Conservation (phyloP, 2,888 invertebrate species). For the Heliconius ismenius region DNA sequence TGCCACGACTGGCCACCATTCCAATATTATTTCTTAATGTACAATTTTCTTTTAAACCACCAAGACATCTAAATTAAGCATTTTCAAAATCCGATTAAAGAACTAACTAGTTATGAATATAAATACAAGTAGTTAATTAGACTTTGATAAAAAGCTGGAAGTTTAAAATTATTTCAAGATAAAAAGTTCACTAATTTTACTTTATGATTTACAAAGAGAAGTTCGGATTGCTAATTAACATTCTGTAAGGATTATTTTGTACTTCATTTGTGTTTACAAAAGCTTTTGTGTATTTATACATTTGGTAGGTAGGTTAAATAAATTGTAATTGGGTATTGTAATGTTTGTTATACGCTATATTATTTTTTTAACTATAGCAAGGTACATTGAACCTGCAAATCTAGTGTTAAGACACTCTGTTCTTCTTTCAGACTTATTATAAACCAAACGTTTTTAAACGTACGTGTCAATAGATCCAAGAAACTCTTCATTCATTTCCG, state of each 20-base stretch:
- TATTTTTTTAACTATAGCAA: background rate
- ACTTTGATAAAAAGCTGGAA: conserved; percentile 32
- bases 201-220: conserved; percentile 32
- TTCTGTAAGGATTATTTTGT: conserved; percentile 22
- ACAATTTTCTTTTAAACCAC: background rate
- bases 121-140: conserved; percentile 28
- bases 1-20: no score
- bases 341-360: background rate
- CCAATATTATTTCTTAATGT: no score
- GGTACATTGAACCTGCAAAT: no score
- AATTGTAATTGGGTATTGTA: background rate
- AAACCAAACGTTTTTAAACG: background rate
- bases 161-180: conserved; percentile 30
- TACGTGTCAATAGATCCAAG: conserved; percentile 33
- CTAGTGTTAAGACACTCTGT: no score
- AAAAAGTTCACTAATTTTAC: conserved; percentile 31
- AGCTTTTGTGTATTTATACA: conserved; percentile 1
- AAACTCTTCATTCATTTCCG: conserved; percentile 37
- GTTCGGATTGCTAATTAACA: conserved; percentile 28
- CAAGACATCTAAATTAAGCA: no score
- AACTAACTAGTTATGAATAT: conserved; percentile 18
- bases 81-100: conserved; percentile 13
- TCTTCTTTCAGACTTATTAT: background rate
- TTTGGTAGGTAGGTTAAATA: no score
- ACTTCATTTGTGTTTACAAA: conserved; percentile 10